Percentiles rank a stretch among this genome's conserved stretches.
Conservation (phyloP, 2,113 vertebrate genomes). For the Paedocypris sp. region DNA sequence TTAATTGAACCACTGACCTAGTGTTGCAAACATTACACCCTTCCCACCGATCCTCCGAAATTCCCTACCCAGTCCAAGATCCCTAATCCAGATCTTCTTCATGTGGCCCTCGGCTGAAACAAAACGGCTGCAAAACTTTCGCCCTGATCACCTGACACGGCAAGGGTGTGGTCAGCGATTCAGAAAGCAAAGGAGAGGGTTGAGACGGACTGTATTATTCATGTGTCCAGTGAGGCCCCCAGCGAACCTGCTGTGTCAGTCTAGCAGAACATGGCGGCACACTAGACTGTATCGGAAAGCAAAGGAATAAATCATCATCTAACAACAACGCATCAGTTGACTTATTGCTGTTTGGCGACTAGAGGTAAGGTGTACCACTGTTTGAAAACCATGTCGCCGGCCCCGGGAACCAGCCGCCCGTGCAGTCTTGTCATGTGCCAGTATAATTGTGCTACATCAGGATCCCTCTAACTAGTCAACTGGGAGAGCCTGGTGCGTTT, state of each 20-base stretch:
- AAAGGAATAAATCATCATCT: slow-evolving; percentile 91
- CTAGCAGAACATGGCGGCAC: slow-evolving; percentile 63
- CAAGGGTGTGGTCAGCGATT: slow-evolving; percentile 29
- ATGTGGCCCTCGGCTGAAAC: too few relatives aligned
- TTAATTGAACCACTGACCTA: too few relatives aligned
- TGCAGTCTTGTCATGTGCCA: slow-evolving; percentile 90
- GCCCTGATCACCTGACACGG: neutral
- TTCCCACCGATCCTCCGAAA: too few relatives aligned
- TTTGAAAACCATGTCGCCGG: slow-evolving; percentile 70
- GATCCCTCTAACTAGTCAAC: slow-evolving; percentile 86
- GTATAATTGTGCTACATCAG: slow-evolving; percentile 82
- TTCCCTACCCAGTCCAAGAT: too few relatives aligned
- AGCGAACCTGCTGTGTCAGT: slow-evolving; percentile 70
- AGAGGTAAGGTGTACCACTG: slow-evolving; percentile 70
- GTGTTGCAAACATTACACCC: too few relatives aligned
- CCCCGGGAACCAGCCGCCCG: slow-evolving; percentile 74
- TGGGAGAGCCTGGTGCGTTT: slow-evolving; percentile 72
- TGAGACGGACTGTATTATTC: slow-evolving; percentile 46
- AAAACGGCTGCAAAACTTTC: too few relatives aligned
- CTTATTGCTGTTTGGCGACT: slow-evolving; percentile 88
- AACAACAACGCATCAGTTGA: slow-evolving; percentile 85
- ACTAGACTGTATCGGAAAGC: slow-evolving; percentile 70
- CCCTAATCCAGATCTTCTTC: too few relatives aligned
- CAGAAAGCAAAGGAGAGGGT: slow-evolving; percentile 39
- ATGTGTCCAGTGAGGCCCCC: slow-evolving; percentile 62